Conservation (phyloP, 2,113 vertebrate genomes). For the Myxocyprinus asiaticus region DNA sequence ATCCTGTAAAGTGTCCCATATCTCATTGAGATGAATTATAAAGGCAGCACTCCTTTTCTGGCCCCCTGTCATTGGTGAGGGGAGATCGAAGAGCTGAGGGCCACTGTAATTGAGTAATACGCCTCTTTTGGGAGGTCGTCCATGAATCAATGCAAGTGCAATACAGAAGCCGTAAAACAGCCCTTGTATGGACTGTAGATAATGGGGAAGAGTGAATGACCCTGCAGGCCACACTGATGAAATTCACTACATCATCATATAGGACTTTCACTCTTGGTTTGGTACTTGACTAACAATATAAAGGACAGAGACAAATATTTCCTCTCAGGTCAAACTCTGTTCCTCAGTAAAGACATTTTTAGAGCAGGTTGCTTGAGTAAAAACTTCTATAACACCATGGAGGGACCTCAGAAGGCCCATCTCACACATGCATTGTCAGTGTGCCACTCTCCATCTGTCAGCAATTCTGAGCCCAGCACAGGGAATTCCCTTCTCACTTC, state of each 20-base stretch:
- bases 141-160: conserved; percentile 52
- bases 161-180: conserved; percentile 52
- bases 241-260: conserved; percentile 14
- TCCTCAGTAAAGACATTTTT: conserved; percentile 29
- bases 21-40: conserved; percentile 38
- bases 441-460: conserved; percentile 42
- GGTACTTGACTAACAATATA: conserved; percentile 2
- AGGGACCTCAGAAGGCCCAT: conserved; percentile 30
- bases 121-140: conserved; percentile 46
- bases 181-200: conserved; percentile 43
- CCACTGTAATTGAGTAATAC: conserved; percentile 61
- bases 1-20: conserved; percentile 30
- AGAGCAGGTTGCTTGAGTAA: conserved; percentile 15
- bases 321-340: conserved; percentile 14
- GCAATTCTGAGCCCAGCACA: conserved; percentile 22
- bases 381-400: conserved; percentile 27
- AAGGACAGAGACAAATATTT: conserved; percentile 31
- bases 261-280: no score
- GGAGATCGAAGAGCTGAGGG: conserved; percentile 49
- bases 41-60: conserved; percentile 41
- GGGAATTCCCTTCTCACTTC: conserved; percentile 39
- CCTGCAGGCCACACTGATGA: background rate
- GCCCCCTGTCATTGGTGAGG: conserved; percentile 32
- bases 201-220: conserved; percentile 46
- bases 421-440: conserved; percentile 27